phyloP scores from a whole-genome alignment of 2,888 invertebrate genomes.

The Lepidocyrtoides sp. region DNA sequence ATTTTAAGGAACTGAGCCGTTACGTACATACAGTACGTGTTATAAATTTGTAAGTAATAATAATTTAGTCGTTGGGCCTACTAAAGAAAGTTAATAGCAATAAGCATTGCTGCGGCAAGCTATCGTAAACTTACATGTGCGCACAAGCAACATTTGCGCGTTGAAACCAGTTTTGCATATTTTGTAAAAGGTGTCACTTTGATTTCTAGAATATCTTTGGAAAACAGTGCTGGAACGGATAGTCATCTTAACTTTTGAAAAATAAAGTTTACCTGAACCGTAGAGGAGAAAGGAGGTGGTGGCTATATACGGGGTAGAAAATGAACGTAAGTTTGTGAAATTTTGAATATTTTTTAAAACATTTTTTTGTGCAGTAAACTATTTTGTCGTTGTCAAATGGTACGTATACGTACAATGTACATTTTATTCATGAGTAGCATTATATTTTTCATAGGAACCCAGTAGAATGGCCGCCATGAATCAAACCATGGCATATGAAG shows the following conservation, averaged over 20 bases:
- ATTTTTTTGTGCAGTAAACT: no score
- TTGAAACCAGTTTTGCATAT: background rate
- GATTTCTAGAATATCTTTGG: background rate
- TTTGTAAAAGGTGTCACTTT: background rate
- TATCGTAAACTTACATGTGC: background rate
- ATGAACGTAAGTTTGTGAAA: no score
- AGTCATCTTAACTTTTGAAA: background rate
- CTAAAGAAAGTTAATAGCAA: slow-evolving; percentile 11
- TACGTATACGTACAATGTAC: no score
- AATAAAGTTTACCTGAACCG: background rate
- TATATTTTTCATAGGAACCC: background rate
- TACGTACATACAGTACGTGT: background rate
- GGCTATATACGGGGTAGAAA: no score
- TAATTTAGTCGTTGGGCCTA: background rate
- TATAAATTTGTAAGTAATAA: no score
- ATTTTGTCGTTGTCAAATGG: no score
- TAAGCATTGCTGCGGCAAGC: background rate
- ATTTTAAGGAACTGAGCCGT: background rate
- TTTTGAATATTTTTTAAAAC: no score
- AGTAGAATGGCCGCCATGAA: slow-evolving; percentile 6
- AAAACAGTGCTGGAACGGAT: background rate
- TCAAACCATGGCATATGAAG: slow-evolving; percentile 66
- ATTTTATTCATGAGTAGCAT: no score
- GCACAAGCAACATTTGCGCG: background rate
- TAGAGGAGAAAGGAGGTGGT: background rate